Evolutionary conservation across 1,140 invertebrate species (phyloP).

Genomic region (Cydia fagiglandana): DNA sequence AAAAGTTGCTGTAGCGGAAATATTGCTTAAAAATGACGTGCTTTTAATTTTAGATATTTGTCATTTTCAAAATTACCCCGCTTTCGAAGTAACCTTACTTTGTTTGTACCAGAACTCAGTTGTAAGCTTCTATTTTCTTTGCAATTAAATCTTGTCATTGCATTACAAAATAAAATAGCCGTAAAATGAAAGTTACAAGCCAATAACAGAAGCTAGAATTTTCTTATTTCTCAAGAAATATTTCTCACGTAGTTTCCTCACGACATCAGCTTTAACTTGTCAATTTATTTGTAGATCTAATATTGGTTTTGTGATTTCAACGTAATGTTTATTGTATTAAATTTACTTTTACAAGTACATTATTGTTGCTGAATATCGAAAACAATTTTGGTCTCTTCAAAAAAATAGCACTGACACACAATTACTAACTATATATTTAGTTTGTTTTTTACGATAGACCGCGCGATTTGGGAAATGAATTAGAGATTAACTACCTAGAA

Average conservation of each 20-base stretch:
- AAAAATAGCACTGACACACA: too few relatives aligned
- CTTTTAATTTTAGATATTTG: too few relatives aligned
- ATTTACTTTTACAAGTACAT: neutral
- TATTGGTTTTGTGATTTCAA: neutral
- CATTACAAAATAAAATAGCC: neutral
- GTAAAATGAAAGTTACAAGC: neutral
- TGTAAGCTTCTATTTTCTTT: too few relatives aligned
- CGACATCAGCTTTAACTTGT: neutral
- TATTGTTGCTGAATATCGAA: neutral
- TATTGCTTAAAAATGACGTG: too few relatives aligned
- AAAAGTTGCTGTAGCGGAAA: too few relatives aligned
- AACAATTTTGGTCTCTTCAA: neutral
- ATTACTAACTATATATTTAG: too few relatives aligned
- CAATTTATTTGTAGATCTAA: constrained; percentile 8
- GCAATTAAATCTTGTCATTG: neutral
- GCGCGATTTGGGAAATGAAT: too few relatives aligned
- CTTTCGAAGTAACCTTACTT: too few relatives aligned
- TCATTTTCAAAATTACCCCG: too few relatives aligned
- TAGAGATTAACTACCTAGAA: too few relatives aligned
- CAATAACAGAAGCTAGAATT: neutral
- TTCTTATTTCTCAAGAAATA: neutral
- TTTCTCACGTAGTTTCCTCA: neutral
- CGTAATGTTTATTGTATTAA: neutral
- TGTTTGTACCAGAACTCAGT: too few relatives aligned
- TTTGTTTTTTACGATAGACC: too few relatives aligned